These are phyloP conservation scores for Eudasyphora cyanicolor DNA, from an alignment of 2,888 invertebrate genomes.

Conservation along the genomic window DNA sequence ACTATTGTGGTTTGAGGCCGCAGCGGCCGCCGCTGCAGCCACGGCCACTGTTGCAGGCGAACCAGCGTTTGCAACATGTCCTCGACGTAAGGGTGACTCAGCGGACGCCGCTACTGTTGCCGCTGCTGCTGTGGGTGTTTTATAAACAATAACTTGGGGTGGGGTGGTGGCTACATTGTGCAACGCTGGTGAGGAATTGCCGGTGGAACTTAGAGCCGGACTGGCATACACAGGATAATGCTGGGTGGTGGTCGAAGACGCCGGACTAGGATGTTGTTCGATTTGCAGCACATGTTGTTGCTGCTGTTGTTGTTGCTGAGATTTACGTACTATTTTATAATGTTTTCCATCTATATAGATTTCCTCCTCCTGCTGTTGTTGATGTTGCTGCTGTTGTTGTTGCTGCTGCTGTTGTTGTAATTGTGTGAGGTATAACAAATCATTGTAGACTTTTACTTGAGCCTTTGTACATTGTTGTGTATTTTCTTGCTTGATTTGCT, in stretches of 20 bases:
- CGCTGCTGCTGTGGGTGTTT: constrained; percentile 70
- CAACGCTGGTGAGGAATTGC: constrained; percentile 73
- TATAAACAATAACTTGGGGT: constrained; percentile 78
- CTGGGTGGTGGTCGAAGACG: constrained; percentile 66
- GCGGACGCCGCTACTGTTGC: constrained; percentile 62
- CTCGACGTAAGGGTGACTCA: constrained; percentile 72
- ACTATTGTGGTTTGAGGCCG: constrained; percentile 63
- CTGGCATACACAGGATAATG: constrained; percentile 91
- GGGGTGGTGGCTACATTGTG: constrained; percentile 69
- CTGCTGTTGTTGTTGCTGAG: constrained; percentile 67
- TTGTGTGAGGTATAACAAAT: constrained; percentile 81
- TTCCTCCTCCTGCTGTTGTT: constrained; percentile 71
- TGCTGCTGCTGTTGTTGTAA: constrained; percentile 74
- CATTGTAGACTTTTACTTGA: constrained; percentile 89
- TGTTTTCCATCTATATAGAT: constrained; percentile 76
- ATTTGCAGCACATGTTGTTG: constrained; percentile 67
- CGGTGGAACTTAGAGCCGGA: constrained; percentile 81
- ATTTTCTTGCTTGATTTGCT: constrained; percentile 76
- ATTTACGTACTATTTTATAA: constrained; percentile 73
- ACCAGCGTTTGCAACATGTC: constrained; percentile 73
- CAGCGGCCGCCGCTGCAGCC: constrained; percentile 74
- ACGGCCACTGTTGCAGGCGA: constrained; percentile 75
- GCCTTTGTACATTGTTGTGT: constrained; percentile 87
- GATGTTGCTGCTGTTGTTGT: constrained; percentile 71
- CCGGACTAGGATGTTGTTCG: constrained; percentile 71